Evolutionary conservation across 2,888 invertebrate genomes (phyloP).

Genomic region (Agonopterix subpropinquella): DNA sequence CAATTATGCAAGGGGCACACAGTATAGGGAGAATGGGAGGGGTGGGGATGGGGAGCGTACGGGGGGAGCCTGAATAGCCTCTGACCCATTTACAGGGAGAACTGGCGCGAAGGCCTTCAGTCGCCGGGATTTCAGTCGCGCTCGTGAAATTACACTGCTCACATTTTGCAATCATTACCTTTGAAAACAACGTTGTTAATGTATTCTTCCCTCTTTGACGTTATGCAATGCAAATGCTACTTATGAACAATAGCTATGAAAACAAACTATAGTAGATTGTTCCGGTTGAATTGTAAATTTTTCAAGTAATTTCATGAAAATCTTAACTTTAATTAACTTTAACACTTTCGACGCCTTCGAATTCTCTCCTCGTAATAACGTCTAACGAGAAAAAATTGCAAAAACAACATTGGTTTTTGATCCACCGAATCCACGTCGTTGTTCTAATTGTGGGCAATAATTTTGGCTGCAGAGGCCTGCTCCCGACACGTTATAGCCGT

Average conservation of each 20-base stretch:
- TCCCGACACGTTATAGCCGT: conserved; percentile 17
- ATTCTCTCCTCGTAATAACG: no score
- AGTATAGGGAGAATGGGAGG: conserved; percentile 36
- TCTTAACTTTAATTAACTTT: no score
- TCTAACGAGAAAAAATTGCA: background rate
- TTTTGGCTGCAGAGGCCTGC: conserved; percentile 21
- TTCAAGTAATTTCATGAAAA: no score
- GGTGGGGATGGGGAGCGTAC: conserved; percentile 22
- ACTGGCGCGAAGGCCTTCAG: conserved; percentile 43
- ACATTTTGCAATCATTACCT: conserved; percentile 20
- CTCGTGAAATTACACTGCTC: conserved; percentile 24
- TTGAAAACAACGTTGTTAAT: conserved; percentile 6
- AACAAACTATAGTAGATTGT: no score
- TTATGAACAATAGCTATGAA: background rate
- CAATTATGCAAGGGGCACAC: conserved; percentile 69
- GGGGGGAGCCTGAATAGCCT: conserved; percentile 53
- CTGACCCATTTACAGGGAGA: conserved; percentile 68
- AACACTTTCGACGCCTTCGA: no score
- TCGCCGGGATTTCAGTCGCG: conserved; percentile 38
- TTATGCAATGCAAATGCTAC: conserved; percentile 6
- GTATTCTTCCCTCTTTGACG: background rate
- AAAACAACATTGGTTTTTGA: background rate
- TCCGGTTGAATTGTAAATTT: no score
- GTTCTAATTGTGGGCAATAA: conserved; percentile 27
- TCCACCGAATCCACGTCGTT: background rate